Base-by-base conservation (phyloP, 2,113 vertebrate species). In the Otocyon megalotis region DNA sequence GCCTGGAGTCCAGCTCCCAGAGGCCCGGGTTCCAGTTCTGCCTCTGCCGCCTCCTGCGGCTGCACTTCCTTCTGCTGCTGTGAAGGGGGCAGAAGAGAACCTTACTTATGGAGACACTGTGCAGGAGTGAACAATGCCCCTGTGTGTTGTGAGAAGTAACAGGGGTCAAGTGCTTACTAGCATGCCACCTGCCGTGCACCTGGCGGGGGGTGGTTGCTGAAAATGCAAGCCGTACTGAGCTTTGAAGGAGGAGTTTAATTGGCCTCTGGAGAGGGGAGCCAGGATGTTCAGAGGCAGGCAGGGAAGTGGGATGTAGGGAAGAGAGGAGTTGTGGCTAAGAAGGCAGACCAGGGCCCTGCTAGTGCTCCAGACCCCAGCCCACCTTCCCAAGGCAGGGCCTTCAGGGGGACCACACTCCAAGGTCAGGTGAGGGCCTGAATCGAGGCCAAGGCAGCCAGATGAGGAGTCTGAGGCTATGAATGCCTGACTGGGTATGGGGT, bases 81-180 rank as follows among this genome's bases (percentile, higher is more conserved):
- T 53, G 11, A 37, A 30, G 0, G 26, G n/a, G n/a, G 13, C 62
- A 0, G 9, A 43, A 28, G 10, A 65, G 56, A 0, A 0, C 9
- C 28, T 14, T 5, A n/a, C 53, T 54, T 8, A 35, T 16, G 19
- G 58, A 48, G 43, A 48, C 32, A 11, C 80, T 11, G 3, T 5
- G 26, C 15, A 48, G 48, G 37, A 43, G 24, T 4, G 20, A 37
- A 30, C 22, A n/a, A 28, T 8, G 24, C 24, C 24, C 19, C 4
- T 4, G 3, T 0, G 67, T 4, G 3, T 37, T 16, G 1, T 22
- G 13, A 48, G 54, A 58, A 58, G 35, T 12, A 0, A 74, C 1
- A 11, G 12, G 19, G 43, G 17, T 9, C 17, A 1, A n/a, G 35
- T 19, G 24, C 63, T 72, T 3, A 56, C 30, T 15, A 2, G 43